Evolutionary conservation across 2,888 invertebrate species (phyloP).

Genomic region (Nesidiocoris tenuis): DNA sequence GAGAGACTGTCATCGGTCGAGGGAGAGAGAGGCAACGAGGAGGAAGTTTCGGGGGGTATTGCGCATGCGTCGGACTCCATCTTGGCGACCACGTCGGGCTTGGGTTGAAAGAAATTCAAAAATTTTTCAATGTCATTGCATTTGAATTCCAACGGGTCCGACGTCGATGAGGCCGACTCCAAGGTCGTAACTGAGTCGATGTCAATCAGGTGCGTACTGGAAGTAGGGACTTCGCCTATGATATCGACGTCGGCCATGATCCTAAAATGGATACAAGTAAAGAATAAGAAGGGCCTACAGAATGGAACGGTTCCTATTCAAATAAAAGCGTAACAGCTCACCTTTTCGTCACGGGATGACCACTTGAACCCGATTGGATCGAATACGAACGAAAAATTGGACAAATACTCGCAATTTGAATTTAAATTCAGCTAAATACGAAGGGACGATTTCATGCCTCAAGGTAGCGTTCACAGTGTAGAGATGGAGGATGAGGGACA

Average conservation of each 20-base stretch:
- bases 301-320: background rate
- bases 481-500: no score
- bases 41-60: background rate
- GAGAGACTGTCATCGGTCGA: background rate
- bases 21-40: background rate
- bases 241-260: conserved; percentile 16
- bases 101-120: background rate
- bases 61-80: background rate
- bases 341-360: background rate
- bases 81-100: background rate
- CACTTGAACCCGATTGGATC: background rate
- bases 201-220: no score
- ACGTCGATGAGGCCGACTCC: background rate
- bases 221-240: background rate
- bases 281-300: background rate
- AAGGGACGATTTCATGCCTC: background rate
- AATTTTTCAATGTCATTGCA: conserved; percentile 2
- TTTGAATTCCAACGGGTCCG: background rate
- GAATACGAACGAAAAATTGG: no score
- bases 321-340: background rate
- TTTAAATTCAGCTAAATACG: background rate
- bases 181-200: background rate
- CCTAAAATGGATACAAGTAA: background rate
- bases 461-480: background rate
- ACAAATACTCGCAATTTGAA: background rate